phyloP scores from a whole-genome alignment of 1,140 invertebrate genomes.

The Calephelis virginiensis region DNA sequence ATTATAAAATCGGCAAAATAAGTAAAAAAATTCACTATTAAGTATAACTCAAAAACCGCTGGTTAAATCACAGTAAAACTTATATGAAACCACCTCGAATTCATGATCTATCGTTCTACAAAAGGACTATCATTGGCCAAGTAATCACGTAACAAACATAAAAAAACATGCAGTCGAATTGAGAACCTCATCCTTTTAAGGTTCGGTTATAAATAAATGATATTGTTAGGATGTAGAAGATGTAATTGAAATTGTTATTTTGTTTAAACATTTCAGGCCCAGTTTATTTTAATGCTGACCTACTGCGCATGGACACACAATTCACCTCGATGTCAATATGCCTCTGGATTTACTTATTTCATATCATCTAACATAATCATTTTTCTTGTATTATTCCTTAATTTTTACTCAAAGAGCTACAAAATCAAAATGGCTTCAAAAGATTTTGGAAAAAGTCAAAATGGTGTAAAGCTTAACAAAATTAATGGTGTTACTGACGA shows the following conservation, averaged over 20 bases:
- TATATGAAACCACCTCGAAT: too few relatives aligned
- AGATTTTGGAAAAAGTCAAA: constrained; percentile 47
- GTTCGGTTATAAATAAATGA: not conserved
- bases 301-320: constrained; percentile 86
- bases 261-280: constrained; percentile 75
- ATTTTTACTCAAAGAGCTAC: constrained; percentile 93
- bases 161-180: too few relatives aligned
- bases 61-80: too few relatives aligned
- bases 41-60: too few relatives aligned
- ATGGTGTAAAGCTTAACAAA: constrained; percentile 68
- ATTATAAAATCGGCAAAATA: too few relatives aligned
- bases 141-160: too few relatives aligned
- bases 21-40: too few relatives aligned
- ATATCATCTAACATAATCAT: constrained; percentile 85
- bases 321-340: constrained; percentile 87
- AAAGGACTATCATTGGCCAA: too few relatives aligned
- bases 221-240: too few relatives aligned
- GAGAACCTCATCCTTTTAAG: too few relatives aligned
- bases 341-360: constrained; percentile 81
- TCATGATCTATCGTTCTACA: too few relatives aligned
- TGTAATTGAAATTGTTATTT: constrained; percentile 14
- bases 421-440: constrained; percentile 58
- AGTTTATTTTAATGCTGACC: constrained; percentile 86
- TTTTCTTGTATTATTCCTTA: constrained; percentile 90
- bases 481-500: constrained; percentile 39